phyloP scores from a whole-genome alignment of 2,113 vertebrate genomes.

The Pterophyllum scalare region DNA sequence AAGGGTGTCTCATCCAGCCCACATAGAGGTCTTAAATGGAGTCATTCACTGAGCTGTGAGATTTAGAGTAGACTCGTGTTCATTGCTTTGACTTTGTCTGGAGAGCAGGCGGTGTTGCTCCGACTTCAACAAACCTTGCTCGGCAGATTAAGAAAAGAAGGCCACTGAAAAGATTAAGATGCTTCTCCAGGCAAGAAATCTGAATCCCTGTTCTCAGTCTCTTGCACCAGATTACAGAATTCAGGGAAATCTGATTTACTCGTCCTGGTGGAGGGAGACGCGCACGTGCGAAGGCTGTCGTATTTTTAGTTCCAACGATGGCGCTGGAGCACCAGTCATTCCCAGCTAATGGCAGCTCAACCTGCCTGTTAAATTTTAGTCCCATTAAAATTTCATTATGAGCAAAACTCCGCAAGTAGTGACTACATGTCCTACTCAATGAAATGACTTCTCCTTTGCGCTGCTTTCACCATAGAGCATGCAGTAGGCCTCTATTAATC shows the following conservation, averaged over 20 bases:
- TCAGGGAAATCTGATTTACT: constrained; percentile 6
- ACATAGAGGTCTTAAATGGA: constrained; percentile 21
- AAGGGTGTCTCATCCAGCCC: constrained; percentile 18
- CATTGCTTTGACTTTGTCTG: constrained; percentile 24
- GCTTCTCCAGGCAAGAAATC: not conserved
- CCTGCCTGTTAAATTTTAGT: constrained; percentile 54
- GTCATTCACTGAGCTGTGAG: constrained; percentile 12
- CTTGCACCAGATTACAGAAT: constrained; percentile 16
- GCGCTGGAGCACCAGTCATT: constrained; percentile 3
- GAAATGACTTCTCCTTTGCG: constrained; percentile 26
- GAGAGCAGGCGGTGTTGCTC: constrained; percentile 4
- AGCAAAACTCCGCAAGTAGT: constrained; percentile 38
- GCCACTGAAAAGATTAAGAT: constrained; percentile 6
- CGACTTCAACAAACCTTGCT: constrained; percentile 18
- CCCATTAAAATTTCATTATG: constrained; percentile 68
- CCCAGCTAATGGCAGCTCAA: constrained; percentile 15
- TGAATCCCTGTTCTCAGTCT: constrained; percentile 10
- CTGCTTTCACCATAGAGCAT: constrained; percentile 12
- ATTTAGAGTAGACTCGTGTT: constrained; percentile 20
- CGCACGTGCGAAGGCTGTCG: not conserved
- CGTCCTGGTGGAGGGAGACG: not conserved
- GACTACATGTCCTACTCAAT: constrained; percentile 13
- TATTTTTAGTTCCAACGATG: not conserved
- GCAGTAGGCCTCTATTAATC: constrained; percentile 63
- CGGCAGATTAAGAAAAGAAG: constrained; percentile 31